These are phyloP conservation scores for Aphrophora alni DNA, from an alignment of 2,888 invertebrate genomes.

Conservation along the genomic window DNA sequence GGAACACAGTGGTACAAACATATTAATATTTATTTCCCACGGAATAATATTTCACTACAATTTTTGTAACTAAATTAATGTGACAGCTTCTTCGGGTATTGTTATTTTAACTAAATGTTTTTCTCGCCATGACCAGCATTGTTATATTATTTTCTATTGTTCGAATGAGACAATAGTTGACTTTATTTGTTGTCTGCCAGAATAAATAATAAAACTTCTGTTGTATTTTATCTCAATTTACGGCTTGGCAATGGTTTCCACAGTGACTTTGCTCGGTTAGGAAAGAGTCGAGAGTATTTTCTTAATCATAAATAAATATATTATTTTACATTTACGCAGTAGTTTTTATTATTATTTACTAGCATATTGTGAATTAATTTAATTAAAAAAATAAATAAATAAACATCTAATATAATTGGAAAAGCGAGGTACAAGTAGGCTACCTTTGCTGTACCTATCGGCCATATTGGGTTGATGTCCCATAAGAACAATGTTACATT, in stretches of 20 bases:
- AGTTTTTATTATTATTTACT: too few species aligned
- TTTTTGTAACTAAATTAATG: not conserved
- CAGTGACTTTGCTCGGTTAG: not conserved
- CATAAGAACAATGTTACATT: too few species aligned
- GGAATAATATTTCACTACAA: not conserved
- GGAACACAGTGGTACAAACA: too few species aligned
- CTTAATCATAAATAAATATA: not conserved
- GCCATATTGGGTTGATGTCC: too few species aligned
- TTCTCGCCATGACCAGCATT: not conserved
- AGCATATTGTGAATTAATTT: too few species aligned
- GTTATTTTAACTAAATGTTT: not conserved
- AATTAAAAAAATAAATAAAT: too few species aligned
- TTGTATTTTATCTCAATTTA: not conserved
- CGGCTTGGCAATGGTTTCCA: not conserved
- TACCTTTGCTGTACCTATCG: too few species aligned
- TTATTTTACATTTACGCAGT: too few species aligned
- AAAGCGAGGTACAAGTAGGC: too few species aligned
- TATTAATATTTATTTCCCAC: not conserved
- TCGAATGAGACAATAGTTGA: not conserved
- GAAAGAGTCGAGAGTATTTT: not conserved
- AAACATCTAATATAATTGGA: too few species aligned
- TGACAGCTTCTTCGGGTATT: not conserved
- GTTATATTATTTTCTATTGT: not conserved
- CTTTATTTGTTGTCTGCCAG: not conserved
- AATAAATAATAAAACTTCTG: not conserved